Evolutionary conservation across 2,888 invertebrate species (phyloP).

Genomic region (Drosophila fungiperda): DNA sequence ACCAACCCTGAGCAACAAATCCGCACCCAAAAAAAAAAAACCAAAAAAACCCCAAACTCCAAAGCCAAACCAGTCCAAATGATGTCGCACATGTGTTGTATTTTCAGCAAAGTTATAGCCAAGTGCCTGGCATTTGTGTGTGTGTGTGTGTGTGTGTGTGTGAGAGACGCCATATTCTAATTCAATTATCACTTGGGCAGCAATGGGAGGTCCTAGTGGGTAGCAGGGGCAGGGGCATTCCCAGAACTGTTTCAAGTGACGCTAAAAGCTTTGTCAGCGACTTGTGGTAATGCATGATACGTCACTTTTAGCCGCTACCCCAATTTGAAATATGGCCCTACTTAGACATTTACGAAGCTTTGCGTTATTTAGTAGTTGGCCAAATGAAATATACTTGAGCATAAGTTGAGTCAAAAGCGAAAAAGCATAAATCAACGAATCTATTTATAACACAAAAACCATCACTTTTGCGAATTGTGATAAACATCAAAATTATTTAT

Average conservation of each 20-base stretch:
- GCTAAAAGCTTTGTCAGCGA: slow-evolving; percentile 83
- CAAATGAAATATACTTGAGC: slow-evolving; percentile 55
- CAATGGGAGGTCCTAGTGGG: slow-evolving; percentile 28
- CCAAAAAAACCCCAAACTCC: slow-evolving; percentile 8
- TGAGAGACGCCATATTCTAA: slow-evolving; percentile 81
- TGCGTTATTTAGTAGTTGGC: slow-evolving; percentile 66
- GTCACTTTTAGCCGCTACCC: slow-evolving; percentile 48
- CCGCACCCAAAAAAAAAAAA: slow-evolving; percentile 8
- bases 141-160: slow-evolving; percentile 36
- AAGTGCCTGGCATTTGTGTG: slow-evolving; percentile 28
- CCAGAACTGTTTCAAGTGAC: slow-evolving; percentile 63
- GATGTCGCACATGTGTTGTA: slow-evolving; percentile 75
- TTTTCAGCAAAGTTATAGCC: slow-evolving; percentile 64
- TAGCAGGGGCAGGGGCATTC: slow-evolving; percentile 7
- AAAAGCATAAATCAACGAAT: slow-evolving; percentile 54
- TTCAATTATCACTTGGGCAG: slow-evolving; percentile 83
- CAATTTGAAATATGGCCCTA: slow-evolving; percentile 75
- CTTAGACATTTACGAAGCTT: slow-evolving; percentile 66
- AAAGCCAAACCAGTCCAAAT: slow-evolving; percentile 49
- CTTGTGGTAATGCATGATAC: slow-evolving; percentile 74
- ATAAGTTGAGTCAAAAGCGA: slow-evolving; percentile 45
- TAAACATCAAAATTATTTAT: neutral
- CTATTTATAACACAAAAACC: slow-evolving; percentile 1
- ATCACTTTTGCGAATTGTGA: neutral
- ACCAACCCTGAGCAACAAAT: slow-evolving; percentile 35